A percentile compares a stretch with the other conserved stretches of the same genome.
Evolutionary conservation across 2,888 invertebrate species (phyloP).

Genomic region (Cactoblastis cactorum): DNA sequence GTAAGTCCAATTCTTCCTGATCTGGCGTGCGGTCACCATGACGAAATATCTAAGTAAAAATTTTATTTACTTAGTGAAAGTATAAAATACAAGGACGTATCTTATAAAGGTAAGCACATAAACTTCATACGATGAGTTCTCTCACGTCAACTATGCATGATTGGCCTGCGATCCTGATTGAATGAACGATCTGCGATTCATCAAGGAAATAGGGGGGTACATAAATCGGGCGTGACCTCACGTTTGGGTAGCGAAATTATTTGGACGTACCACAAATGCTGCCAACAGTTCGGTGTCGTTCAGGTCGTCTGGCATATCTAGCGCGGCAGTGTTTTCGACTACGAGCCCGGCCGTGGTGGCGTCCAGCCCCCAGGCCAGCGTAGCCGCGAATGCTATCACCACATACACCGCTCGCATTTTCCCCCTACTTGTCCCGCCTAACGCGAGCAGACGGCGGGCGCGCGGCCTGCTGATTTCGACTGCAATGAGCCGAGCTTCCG

Average conservation of each 20-base stretch:
- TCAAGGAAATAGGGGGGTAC: constrained; percentile 31
- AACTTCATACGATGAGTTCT: neutral
- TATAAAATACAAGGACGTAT: neutral
- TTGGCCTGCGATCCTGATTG: constrained; percentile 20
- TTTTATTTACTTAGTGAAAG: neutral
- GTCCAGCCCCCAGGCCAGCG: constrained; percentile 37
- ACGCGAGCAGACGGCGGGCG: constrained; percentile 38
- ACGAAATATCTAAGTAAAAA: constrained; percentile 76
- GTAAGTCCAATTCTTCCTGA: constrained; percentile 67
- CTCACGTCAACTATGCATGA: constrained; percentile 14
- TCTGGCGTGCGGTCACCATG: constrained; percentile 87
- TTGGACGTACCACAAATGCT: constrained; percentile 61
- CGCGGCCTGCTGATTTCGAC: constrained; percentile 68
- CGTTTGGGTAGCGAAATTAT: constrained; percentile 29
- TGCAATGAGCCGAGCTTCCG: constrained; percentile 57
- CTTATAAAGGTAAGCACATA: neutral
- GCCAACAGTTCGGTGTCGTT: constrained; percentile 48
- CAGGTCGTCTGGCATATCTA: constrained; percentile 35
- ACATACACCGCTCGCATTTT: constrained; percentile 42
- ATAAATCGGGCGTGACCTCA: constrained; percentile 28
- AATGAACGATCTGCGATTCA: constrained; percentile 30
- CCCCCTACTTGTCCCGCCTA: constrained; percentile 32
- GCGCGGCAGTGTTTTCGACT: constrained; percentile 32
- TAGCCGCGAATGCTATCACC: constrained; percentile 33
- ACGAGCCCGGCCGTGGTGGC: constrained; percentile 29